Evolutionary conservation across 2,888 invertebrate species (phyloP).

Genomic region (Rhimphoctona megacephalus): DNA sequence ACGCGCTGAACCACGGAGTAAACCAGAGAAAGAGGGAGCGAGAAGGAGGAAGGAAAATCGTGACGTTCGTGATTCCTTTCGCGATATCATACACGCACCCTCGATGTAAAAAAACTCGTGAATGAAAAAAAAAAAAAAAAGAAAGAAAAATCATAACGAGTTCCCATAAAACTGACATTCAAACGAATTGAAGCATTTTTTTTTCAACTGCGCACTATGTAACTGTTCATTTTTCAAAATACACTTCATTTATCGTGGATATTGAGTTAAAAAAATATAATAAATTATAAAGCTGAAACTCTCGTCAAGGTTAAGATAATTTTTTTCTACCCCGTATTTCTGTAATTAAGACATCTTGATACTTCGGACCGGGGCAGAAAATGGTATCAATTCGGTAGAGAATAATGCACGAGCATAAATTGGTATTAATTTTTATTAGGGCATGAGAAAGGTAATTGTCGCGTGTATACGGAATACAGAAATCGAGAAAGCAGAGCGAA

Average conservation of each 20-base stretch:
- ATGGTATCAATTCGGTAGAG: not conserved
- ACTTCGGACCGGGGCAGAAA: not conserved
- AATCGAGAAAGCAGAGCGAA: conserved; percentile 22
- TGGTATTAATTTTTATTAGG: conserved; percentile 8
- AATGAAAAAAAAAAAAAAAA: conserved; percentile 13
- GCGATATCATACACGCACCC: conserved; percentile 9
- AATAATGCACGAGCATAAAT: conserved; percentile 15
- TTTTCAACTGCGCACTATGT: not conserved
- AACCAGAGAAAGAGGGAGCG: not conserved
- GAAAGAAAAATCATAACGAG: not conserved
- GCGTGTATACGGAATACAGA: conserved; percentile 2
- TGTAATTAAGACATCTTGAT: not conserved
- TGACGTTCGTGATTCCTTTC: not conserved
- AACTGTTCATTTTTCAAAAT: not conserved
- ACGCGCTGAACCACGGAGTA: not conserved
- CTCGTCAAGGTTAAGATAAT: not conserved
- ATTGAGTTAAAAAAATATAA: not conserved
- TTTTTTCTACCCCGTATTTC: not conserved
- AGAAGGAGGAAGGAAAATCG: not conserved
- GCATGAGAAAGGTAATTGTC: conserved; percentile 5
- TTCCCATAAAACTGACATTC: not conserved
- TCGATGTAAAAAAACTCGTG: not conserved
- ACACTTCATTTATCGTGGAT: not conserved
- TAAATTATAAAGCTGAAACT: not conserved
- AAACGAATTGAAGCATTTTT: not conserved